Evolutionary conservation across 2,888 invertebrate genomes (phyloP), one percentile per base, ranked within the genome.

Genomic region (Phaonia tiefii): DNA sequence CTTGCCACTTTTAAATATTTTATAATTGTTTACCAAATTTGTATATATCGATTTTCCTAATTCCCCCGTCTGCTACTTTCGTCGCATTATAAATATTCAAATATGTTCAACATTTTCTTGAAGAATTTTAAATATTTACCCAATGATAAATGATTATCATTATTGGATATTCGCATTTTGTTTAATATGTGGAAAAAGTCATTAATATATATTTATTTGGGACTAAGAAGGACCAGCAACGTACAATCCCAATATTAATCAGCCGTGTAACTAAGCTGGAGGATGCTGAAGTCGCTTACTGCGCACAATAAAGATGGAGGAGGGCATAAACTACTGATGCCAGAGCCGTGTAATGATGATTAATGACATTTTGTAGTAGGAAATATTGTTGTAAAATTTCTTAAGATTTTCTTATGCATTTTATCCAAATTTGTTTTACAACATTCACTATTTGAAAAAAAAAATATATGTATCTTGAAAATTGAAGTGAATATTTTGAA

Each of bases 321-420:
- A 8, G 44, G 44, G 2, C n/a, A n/a, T 44, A n/a, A n/a, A n/a
- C n/a, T n/a, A 2, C 13, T 44, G 44, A n/a, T 44, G 44, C 13
- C 13, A 44, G 49, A n/a, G n/a, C 20, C 49, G 49, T 20, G 7
- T 49, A 49, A 49, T 49, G 49, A 20, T 49, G 49, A 49, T 49
- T 5, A 49, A 49, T 49, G 49, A 11, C 4, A 5, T 20, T 49
- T 49, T 49, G 20, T 49, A 49, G 49, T 49, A 20, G 49, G 20
- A 49, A 49, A 49, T 20, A 49, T 49, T 49, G 49, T 49, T 15
- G n/a, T n/a, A n/a, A n/a, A n/a, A n/a, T n/a, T n/a, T n/a, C n/a
- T n/a, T n/a, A n/a, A n/a, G n/a, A n/a, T n/a, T n/a, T n/a, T n/a
- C n/a, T n/a, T n/a, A n/a, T n/a, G n/a, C n/a, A n/a, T n/a, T n/a